Evolutionary conservation across 1,140 invertebrate species (phyloP), one percentile per base, ranked within the genome.

Genomic region (Drosophila equinoxialis): DNA sequence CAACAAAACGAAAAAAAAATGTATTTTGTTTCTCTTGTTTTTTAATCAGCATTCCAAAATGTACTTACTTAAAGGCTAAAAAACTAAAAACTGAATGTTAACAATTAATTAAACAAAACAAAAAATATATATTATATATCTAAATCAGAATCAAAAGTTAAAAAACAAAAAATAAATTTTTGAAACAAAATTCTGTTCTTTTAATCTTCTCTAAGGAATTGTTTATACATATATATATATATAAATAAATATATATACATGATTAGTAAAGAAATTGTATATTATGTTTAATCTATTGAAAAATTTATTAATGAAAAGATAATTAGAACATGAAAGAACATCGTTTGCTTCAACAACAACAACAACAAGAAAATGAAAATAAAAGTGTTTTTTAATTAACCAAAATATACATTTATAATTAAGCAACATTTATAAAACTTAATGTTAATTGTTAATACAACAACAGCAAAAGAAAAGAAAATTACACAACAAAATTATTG

Each of bases 361-460:
- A n/a, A n/a, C 17, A 17, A 17, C 17, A 17, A 17, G 17, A 51
- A 23, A 51, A 3, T 10, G 17, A 51, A 11, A 51, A 51, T 3
- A 48, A 14, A 57, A 57, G 23, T 57, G 54, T 58, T 58, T 58
- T 39, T 59, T 37, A 59, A 37, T 35, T 37, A 35, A 59, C 30
- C 57, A 37, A 61, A 54, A 62, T 62, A 57, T 45, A 68, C 59
- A 51, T 51, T 66, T 68, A 76, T 60, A 57, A 37, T 14, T 63
- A 45, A 39, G 45, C 45, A 51, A 51, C 45, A 73, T 63, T 51
- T 51, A 51, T 51, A 58, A 62, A 75, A 74, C 60, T 64, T 57
- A 75, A 73, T 76, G 79, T 89, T 83, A 89, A 78, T 83, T 87
- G 76, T 89, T 89, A 82, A 82, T 87, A 79, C 76, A 86, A 86